These are phyloP conservation scores for Urocitellus parryii DNA, from an alignment of 2,113 vertebrate genomes.

Conservation along the genomic window DNA sequence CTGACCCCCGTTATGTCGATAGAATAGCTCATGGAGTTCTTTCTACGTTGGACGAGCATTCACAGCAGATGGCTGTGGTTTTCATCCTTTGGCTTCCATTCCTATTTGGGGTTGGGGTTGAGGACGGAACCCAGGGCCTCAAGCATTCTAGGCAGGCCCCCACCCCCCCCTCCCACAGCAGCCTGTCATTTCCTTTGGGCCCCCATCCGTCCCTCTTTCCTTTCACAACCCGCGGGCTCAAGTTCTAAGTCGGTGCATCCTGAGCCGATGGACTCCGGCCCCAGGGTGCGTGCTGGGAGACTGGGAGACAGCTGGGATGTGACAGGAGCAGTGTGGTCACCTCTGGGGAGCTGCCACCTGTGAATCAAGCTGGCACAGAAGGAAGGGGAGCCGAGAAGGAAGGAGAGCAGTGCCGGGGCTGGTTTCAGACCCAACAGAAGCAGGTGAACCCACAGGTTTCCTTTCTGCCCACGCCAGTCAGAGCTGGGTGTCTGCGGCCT, in stretches of 20 bases:
- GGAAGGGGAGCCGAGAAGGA: background rate
- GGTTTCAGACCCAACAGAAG: background rate
- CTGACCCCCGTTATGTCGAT: accelerated
- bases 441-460: background rate
- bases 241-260: too few relatives aligned
- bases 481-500: background rate
- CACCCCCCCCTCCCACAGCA: too few relatives aligned
- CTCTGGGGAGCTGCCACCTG: background rate
- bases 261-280: too few relatives aligned
- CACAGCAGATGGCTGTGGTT: too few relatives aligned
- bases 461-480: background rate
- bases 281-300: too few relatives aligned
- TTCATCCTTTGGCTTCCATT: background rate
- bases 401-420: background rate
- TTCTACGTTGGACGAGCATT: background rate
- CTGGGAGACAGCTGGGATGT: background rate
- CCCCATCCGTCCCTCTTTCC: too few relatives aligned
- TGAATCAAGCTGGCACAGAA: background rate
- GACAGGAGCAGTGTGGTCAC: background rate
- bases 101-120: too few relatives aligned
- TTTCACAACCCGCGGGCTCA: too few relatives aligned
- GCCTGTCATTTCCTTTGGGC: too few relatives aligned
- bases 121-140: background rate
- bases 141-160: background rate
- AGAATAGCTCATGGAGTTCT: background rate